phyloP scores from a whole-genome alignment of 2,888 invertebrate genomes.

The Sylvicola cinctus region DNA sequence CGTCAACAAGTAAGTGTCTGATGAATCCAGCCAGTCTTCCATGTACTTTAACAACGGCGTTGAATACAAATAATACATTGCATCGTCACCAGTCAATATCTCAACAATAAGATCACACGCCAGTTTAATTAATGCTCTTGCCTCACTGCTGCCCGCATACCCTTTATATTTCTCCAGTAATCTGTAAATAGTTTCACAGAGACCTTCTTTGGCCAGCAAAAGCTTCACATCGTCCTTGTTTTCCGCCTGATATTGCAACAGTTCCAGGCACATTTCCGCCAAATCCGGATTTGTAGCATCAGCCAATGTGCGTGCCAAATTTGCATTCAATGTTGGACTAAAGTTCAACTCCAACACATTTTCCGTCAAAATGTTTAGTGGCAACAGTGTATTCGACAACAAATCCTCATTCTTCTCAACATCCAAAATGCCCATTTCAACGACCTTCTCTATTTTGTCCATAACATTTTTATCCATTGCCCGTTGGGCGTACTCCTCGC shows the following conservation, averaged over 20 bases:
- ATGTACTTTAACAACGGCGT: slow-evolving; percentile 45
- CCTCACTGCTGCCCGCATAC: slow-evolving; percentile 38
- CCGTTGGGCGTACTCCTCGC: slow-evolving; percentile 40
- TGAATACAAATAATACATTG: slow-evolving; percentile 67
- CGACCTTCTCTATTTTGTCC: slow-evolving; percentile 30
- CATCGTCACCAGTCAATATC: slow-evolving; percentile 70
- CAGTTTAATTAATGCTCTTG: slow-evolving; percentile 49
- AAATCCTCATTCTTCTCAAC: slow-evolving; percentile 36
- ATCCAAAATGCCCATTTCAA: slow-evolving; percentile 23
- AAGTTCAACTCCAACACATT: slow-evolving; percentile 37
- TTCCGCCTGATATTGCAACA: slow-evolving; percentile 55
- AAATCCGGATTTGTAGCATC: slow-evolving; percentile 47
- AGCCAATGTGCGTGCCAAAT: slow-evolving; percentile 36
- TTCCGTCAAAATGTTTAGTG: slow-evolving; percentile 40
- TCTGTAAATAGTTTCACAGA: slow-evolving; percentile 53
- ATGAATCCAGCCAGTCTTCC: slow-evolving; percentile 55
- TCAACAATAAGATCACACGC: slow-evolving; percentile 72
- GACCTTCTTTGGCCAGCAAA: slow-evolving; percentile 50
- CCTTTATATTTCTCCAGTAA: slow-evolving; percentile 49
- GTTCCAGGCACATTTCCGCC: slow-evolving; percentile 54
- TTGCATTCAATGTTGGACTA: slow-evolving; percentile 31
- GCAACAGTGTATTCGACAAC: slow-evolving; percentile 31
- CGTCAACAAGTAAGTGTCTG: slow-evolving; percentile 53
- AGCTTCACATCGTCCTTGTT: slow-evolving; percentile 66
- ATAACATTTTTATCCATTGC: slow-evolving; percentile 34